Conservation (phyloP, 2,888 invertebrate genomes). For the Hartigia nigra region DNA sequence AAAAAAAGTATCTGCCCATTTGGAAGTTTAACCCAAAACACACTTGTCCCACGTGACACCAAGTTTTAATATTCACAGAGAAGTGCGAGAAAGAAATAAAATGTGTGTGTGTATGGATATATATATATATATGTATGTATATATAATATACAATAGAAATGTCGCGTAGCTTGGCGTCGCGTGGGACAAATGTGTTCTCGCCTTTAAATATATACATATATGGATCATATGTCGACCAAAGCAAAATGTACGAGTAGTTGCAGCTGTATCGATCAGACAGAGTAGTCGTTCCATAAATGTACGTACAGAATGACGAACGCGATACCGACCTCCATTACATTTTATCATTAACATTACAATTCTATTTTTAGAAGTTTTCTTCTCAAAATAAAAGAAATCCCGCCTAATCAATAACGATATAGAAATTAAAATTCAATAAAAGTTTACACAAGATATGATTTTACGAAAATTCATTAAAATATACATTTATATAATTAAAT, state of each 20-base stretch:
- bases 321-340: conserved; percentile 18
- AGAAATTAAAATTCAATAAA: background rate
- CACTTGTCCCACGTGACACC: background rate
- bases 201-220: background rate
- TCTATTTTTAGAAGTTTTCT: background rate
- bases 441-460: background rate
- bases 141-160: background rate
- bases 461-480: no score
- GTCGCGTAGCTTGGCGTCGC: background rate
- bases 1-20: background rate
- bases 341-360: background rate
- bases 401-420: background rate
- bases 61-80: background rate
- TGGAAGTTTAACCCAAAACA: background rate
- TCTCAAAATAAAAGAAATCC: background rate
- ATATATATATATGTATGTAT: background rate
- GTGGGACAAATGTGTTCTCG: background rate
- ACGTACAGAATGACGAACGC: conserved; percentile 28
- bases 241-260: conserved; percentile 28
- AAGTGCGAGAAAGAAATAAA: background rate
- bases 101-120: background rate
- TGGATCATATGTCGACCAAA: conserved; percentile 16
- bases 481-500: no score
- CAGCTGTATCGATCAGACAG: conserved; percentile 34
- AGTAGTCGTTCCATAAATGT: conserved; percentile 35